Base-by-base conservation (phyloP, 2,888 invertebrate genomes). In the Galeopsomyia nigrocyanea region DNA sequence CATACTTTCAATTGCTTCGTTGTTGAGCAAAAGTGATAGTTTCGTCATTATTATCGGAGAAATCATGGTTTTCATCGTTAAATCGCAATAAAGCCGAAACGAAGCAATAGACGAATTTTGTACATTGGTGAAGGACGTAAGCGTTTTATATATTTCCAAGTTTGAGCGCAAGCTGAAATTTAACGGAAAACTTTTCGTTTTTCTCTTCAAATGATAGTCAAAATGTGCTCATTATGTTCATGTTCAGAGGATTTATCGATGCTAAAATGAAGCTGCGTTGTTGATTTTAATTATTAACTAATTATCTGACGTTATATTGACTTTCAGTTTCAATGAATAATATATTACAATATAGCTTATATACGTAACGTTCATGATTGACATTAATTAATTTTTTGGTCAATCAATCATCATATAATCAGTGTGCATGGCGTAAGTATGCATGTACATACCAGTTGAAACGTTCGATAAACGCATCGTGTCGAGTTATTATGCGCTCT, bases 271-370 rank as follows among this genome's bases (percentile, higher is more conserved):
- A 31, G 31, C 31, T 31, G 31, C 31, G 39, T 39, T 39, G 39
- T 39, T 39, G 39, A 39, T 39, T 1, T 39, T 39, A 5, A 39
- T 39, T 39, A 39, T 10, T 39, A 1, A 39, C 39, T 26, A 39
- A 13, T 39, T 39, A 39, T 39, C 39, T 1, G 7, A 39, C 1
- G 13, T 39, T 22, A 51, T 17, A 60, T 65, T 73, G 73, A 53
- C 73, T 73, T 73, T 67, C 73, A 73, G 70, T 70, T 74, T 70
- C 55, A 74, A 68, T 51, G 55, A 39, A 65, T 51, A 26, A 61
- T 14, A n/a, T 61, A 21, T 60, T 7, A 0, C 7, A 31, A 26
- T n/a, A 21, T 46, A 14, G 22, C 56, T 13, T 55, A 47, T n/a
- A 26, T 26, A 19, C 26, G 7, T 22, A 13, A n/a, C 47, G n/a